Evolutionary conservation across 2,888 invertebrate genomes (phyloP), one percentile per base, ranked within the genome.

Genomic region (Troides helena): DNA sequence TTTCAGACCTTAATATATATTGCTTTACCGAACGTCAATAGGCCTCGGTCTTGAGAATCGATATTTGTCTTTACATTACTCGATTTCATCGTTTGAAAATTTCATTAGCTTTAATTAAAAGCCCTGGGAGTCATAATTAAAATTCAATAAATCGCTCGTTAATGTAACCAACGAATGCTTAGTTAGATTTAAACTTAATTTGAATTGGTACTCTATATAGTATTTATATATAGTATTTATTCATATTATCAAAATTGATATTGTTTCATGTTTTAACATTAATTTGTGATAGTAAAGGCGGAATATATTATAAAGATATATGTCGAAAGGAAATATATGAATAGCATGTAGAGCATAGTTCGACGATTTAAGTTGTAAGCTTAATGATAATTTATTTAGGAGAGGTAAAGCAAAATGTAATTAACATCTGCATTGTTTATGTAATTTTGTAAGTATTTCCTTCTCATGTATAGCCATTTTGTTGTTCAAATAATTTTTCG

Each of bases 51-150:
- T 67, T 59, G 64, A 56, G 23, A 36, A 56, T 77, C 73, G 71
- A 74, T 74, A 71, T 80, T 79, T 78, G 78, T 78, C 76, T 74
- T 79, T 78, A 83, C 80, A 76, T 78, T 69, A 77, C 78, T 74
- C 76, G 64, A 64, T 67, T 60, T 67, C 23, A 76, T 75, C 73
- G 74, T 81, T 79, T 64, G 57, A 78, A 76, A 81, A 83, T 77
- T 79, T 76, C 78, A 81, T 82, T 79, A 74, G 80, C 78, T 78
- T 78, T 76, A 72, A 73, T 75, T 75, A 79, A 80, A 80, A 74
- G 74, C 68, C 56, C 68, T 53, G 21, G 65, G 68, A 75, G 75
- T 68, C 74, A 72, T 79, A 79, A 81, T 84, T 80, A 83, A 81
- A 76, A 76, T 72, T 74, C 74, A 77, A 81, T 81, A 79, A 79